Base-by-base conservation (phyloP, 2,797 vertebrate species). In the Sebastes alutus region DNA sequence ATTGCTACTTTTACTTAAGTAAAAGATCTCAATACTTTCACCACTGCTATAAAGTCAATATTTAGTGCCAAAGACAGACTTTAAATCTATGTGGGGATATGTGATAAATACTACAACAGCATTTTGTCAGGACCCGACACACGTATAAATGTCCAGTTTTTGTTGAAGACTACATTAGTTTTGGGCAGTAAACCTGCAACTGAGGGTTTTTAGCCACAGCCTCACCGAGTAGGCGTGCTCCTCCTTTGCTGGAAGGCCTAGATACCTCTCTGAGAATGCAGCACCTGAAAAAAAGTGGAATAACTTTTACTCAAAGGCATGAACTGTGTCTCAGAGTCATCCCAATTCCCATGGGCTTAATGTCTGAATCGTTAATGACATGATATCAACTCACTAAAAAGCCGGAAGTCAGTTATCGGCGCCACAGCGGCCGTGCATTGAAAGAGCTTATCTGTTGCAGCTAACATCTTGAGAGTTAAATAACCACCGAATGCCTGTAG, bases 401-500 rank as follows among this genome's bases (percentile, higher is more conserved):
- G 93, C 80, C 92, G 96, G 90, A 97, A 97, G 89, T 96, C 96
- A 22, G 95, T 96, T 72, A 97, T 94, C 2, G 96, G 96, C 18
- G 96, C 95, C 75, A 94, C 88, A 4, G 93, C 93, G 0, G 92
- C 95, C 0, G 95, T 89, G 75, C 96, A 97, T 20, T 92, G 95
- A 84, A 97, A 97, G 61, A 96, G 86, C 33, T 94, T 93, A 55
- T 96, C 94, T 66, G 94, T 94, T 35, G 94, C 84, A 9, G 95
- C 93, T 70, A 97, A 87, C 93, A 97, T 96, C 89, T 96, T 97
- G 32, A 97, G 94, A 27, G 95, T 88, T 85, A 97, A 89, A 93
- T 97, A 97, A 55, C 96, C 96, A 10, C 96, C 96, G 77, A 96
- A 97, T 25, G 93, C 96, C 96, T 97, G 87, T 25, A 56, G 80